Evolutionary conservation across 2,888 invertebrate species (phyloP).

Genomic region (Noctua janthina): DNA sequence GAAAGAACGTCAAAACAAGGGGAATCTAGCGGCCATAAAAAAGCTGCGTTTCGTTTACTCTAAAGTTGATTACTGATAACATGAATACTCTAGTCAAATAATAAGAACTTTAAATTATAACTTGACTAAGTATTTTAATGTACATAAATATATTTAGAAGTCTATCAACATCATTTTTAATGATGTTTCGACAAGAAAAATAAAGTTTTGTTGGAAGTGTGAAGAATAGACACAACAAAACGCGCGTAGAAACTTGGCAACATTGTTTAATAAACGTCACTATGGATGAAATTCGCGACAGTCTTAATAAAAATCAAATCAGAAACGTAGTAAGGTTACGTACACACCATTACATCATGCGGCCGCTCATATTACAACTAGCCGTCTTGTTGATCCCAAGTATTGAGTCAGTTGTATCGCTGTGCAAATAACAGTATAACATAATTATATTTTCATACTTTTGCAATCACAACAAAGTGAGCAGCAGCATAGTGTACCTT

Average conservation of each 20-base stretch:
- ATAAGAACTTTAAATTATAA: not conserved
- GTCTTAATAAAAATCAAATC: not conserved
- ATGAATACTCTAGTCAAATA: not conserved
- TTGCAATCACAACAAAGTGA: not conserved
- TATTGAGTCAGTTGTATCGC: too few species aligned
- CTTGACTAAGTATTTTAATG: fast-evolving
- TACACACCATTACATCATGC: not conserved
- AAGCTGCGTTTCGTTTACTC: conserved; percentile 75
- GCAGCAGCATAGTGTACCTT: too few species aligned
- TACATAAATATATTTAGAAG: not conserved
- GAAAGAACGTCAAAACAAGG: conserved; percentile 88
- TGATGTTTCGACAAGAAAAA: not conserved
- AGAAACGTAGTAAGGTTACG: not conserved
- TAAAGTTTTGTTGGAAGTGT: not conserved
- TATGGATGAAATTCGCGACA: not conserved
- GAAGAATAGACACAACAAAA: conserved; percentile 9
- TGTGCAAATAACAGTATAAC: too few species aligned
- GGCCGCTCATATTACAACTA: not conserved
- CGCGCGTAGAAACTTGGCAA: conserved; percentile 17
- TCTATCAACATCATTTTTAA: fast-evolving
- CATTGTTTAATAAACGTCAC: conserved; percentile 27
- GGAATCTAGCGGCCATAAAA: conserved; percentile 85
- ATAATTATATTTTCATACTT: too few species aligned
- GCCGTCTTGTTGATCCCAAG: not conserved
- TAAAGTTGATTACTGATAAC: conserved; percentile 26